phyloP scores from a whole-genome alignment of 2,888 invertebrate species.

The Napeogenes sylphis region DNA sequence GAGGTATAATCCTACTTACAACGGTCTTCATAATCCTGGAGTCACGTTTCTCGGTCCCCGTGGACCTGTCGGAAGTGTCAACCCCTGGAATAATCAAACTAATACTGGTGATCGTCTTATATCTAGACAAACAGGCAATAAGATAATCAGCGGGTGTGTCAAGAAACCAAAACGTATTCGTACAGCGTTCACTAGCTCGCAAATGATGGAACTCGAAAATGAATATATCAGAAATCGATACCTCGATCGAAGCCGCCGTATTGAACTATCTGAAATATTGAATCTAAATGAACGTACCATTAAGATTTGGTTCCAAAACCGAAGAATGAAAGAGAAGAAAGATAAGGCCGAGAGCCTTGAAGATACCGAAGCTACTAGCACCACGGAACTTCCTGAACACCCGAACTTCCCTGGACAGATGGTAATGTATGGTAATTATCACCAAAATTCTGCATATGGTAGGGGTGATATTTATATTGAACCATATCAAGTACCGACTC shows the following conservation, averaged over 20 bases:
- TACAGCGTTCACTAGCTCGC: slow-evolving; percentile 87
- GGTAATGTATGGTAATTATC: slow-evolving; percentile 40
- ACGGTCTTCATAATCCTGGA: slow-evolving; percentile 11
- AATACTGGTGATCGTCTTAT: slow-evolving; percentile 20
- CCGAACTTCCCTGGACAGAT: slow-evolving; percentile 21
- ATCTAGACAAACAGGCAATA: slow-evolving; percentile 29
- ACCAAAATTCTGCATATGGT: slow-evolving; percentile 36
- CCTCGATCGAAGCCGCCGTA: slow-evolving; percentile 83
- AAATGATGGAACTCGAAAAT: slow-evolving; percentile 85
- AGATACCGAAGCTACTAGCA: slow-evolving; percentile 48
- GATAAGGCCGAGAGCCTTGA: slow-evolving; percentile 61
- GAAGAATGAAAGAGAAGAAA: slow-evolving; percentile 86
- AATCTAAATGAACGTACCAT: slow-evolving; percentile 68
- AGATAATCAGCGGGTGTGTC: slow-evolving; percentile 35
- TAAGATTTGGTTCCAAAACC: slow-evolving; percentile 91
- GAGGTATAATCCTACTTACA: slow-evolving; percentile 17
- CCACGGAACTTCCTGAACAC: slow-evolving; percentile 34
- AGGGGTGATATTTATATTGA: slow-evolving; percentile 41
- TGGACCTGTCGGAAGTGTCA: slow-evolving; percentile 7
- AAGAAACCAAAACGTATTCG: slow-evolving; percentile 80
- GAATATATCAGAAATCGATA: slow-evolving; percentile 84
- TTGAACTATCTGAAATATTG: slow-evolving; percentile 72
- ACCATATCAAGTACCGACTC: slow-evolving; percentile 39
- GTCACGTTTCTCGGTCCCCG: slow-evolving; percentile 10
- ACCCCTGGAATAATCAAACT: slow-evolving; percentile 26